Evolutionary conservation across 1,140 invertebrate species (phyloP), one percentile per base, ranked within the genome.

Genomic region (Pseudomyrmex gracilis): DNA sequence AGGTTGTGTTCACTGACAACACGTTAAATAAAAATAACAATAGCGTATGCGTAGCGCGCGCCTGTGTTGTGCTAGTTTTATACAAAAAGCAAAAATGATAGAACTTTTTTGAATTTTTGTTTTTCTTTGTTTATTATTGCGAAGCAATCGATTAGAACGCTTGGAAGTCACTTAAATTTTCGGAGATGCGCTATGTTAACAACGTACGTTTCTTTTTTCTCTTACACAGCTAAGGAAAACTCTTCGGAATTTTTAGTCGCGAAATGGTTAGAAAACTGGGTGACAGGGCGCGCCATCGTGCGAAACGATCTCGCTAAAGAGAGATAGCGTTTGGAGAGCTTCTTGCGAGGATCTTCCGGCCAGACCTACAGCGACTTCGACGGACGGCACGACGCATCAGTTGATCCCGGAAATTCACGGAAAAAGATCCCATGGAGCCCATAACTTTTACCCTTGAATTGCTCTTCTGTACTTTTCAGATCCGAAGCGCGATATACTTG

Each of bases 391-490:
- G 13, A 55, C 84, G 84, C 34, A 34, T 34, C 7, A 5, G 34
- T 68, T 85, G 84, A 85, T 85, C 78, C 78, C 17, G 78, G 49
- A 71, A 85, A 85, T 73, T 66, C 82, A 82, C 64, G 57, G 58
- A 55, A 74, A 58, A 51, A 85, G 70, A 85, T 85, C 84, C 68
- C 70, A 45, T 47, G 51, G 68, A 60, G 63, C 68, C 68, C 73
- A 57, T 86, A 84, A 78, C 67, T 86, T 83, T 71, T 67, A 58
- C 15, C 57, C 82, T 74, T 57, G 47, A 73, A 73, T 70, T 55
- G 70, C 73, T 63, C 60, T 84, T 86, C 60, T 68, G 63, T 84
- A 74, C 82, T 78, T 84, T 87, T 70, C 74, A 73, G 68, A 84
- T 84, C 60, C 51, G 49, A 78, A 82, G 64, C 55, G 51, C 66